Evolutionary conservation across 2,888 invertebrate species (phyloP).

Genomic region (Ophioninae sp.): DNA sequence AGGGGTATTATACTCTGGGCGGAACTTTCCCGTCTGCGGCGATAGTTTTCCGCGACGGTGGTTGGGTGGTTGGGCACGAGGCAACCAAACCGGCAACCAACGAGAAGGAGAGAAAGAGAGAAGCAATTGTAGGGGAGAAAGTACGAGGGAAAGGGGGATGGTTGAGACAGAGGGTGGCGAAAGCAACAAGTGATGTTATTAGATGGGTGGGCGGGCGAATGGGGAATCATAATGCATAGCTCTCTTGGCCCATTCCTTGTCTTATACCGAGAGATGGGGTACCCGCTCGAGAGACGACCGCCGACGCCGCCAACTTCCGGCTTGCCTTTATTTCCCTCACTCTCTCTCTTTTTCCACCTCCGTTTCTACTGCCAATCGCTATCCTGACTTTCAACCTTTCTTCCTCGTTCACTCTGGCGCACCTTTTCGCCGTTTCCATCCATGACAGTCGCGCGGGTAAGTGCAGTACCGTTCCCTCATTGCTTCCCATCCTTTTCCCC

Average conservation of each 20-base stretch:
- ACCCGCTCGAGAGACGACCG: constrained; percentile 44
- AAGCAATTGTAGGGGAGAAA: constrained; percentile 16
- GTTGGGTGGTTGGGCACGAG: constrained; percentile 40
- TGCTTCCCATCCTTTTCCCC: constrained; percentile 49
- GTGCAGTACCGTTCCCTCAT: constrained; percentile 49
- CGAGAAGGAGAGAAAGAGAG: constrained; percentile 27
- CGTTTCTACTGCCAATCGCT: background rate
- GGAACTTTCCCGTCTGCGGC: constrained; percentile 53
- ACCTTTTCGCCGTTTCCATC: constrained; percentile 1
- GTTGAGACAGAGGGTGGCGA: constrained; percentile 56
- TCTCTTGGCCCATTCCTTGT: constrained; percentile 75
- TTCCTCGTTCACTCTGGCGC: background rate
- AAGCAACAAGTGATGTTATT: constrained; percentile 81
- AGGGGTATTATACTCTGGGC: constrained; percentile 27
- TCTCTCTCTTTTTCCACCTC: constrained; percentile 44
- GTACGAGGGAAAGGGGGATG: constrained; percentile 46
- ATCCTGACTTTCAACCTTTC: background rate
- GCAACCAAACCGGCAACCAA: constrained; percentile 27
- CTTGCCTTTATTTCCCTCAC: constrained; percentile 41
- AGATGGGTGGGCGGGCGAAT: constrained; percentile 74
- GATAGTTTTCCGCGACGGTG: constrained; percentile 52
- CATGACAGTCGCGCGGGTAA: constrained; percentile 20
- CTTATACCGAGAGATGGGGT: constrained; percentile 64
- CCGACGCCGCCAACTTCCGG: constrained; percentile 60
- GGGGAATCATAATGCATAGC: constrained; percentile 80